Base-by-base conservation (phyloP, 2,888 invertebrate species). In the Phrixothrix hirtus region DNA sequence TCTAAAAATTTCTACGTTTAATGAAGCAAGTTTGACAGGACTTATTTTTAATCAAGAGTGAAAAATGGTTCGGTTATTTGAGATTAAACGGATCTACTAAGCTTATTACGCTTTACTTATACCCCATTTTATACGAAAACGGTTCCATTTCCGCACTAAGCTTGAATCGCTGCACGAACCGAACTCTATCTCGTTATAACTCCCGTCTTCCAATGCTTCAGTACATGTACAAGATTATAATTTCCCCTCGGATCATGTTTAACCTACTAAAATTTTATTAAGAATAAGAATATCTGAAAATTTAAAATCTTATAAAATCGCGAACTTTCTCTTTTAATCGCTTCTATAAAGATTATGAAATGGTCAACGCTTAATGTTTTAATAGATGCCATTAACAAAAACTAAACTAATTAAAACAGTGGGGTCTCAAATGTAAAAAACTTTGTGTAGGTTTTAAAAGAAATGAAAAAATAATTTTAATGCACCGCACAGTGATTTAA, bases 71-170 rank as follows among this genome's bases (percentile, higher is more conserved):
- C 60, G 57, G 59, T 62, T 65, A 65, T 63, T 60, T 58, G 43
- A 59, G 65, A 65, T 65, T 63, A 65, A 64, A 60, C 57, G 58
- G 57, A 61, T 58, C 52, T 52, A 58, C 52, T 60, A 53, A 58
- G 54, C 55, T 59, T 56, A 58, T 60, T 55, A 56, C 43, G 43
- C 50, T 41, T 49, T 34, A 42, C 42, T 44, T 43, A 32, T 21
- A 47, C 51, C 11, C 57, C 65, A 63, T 66, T 67, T 65, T 67
- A 66, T 65, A 65, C 66, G 65, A 64, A 66, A 67, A 68, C 65
- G 65, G 63, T 61, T 65, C 63, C 65, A 63, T 68, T 48, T 41
- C 27, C 32, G 12, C 16, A 27, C 16, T 47, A 31, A 35, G 32
- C 38, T 36, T 37, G 29, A 32, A 46, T 46, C 46, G 46, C 30